phyloP scores from a whole-genome alignment of 2,797 vertebrate species.

The Margarornis squamiger region DNA sequence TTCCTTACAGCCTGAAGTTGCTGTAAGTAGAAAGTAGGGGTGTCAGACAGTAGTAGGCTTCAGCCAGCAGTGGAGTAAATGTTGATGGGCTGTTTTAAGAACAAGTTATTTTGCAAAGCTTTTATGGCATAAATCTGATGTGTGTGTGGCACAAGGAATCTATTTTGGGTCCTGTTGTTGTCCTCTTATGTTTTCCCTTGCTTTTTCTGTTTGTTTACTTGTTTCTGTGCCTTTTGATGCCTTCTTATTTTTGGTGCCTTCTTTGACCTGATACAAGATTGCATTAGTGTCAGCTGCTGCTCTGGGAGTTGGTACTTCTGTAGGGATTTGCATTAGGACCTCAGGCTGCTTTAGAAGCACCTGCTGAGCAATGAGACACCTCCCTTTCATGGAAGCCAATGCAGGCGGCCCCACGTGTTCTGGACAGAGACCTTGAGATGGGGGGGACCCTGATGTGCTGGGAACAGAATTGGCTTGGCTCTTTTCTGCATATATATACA shows the following conservation, averaged over 20 bases:
- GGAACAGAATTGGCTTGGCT: not conserved
- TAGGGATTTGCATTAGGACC: not conserved
- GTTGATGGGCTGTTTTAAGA: constrained; percentile 9
- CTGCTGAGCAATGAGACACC: not conserved
- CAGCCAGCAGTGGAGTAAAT: not conserved
- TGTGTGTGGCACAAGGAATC: not conserved
- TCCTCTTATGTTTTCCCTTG: not conserved
- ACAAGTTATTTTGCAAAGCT: not conserved
- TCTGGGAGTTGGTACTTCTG: not conserved
- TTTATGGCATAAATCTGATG: not conserved
- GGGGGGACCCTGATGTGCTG: not conserved
- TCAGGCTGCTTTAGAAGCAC: not conserved
- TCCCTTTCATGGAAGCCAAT: not conserved
- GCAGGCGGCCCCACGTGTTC: fast-evolving
- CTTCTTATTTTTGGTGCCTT: not conserved
- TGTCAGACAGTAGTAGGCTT: not conserved
- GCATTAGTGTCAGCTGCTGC: not conserved
- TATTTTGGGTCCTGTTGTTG: constrained; percentile 9
- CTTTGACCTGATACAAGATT: not conserved
- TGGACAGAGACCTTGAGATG: not conserved
- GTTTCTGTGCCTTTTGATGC: not conserved
- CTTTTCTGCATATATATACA: not conserved
- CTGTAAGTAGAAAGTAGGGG: not conserved
- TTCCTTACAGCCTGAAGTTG: not conserved
- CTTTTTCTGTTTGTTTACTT: constrained; percentile 5